Conservation (phyloP, 2,113 vertebrate genomes). For the Nycticebus coucang region DNA sequence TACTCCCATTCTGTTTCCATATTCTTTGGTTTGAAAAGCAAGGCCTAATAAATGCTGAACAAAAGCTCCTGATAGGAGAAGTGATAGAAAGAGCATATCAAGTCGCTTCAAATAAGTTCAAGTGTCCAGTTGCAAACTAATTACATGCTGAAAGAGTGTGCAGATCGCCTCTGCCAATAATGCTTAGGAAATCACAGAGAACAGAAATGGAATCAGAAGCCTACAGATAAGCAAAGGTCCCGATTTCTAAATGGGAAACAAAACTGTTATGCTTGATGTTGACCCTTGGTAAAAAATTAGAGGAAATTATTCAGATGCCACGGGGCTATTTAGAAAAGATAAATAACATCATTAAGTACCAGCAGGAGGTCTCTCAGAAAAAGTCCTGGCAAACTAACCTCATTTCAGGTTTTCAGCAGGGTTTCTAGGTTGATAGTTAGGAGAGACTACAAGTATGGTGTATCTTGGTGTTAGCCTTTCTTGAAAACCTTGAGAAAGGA, state of each 20-base stretch:
- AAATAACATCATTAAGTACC: conserved; percentile 66
- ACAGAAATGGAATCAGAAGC: not conserved
- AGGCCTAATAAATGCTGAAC: not conserved
- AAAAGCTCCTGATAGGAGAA: not conserved
- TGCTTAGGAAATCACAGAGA: conserved; percentile 21
- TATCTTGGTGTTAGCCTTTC: conserved; percentile 34
- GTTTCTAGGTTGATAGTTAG: conserved; percentile 55
- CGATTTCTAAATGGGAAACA: conserved; percentile 8
- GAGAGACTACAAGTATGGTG: not conserved
- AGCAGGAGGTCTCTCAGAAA: conserved; percentile 61
- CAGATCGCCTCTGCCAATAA: not conserved
- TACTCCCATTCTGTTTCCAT: not conserved
- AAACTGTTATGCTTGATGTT: not conserved
- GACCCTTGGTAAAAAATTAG: conserved; percentile 38
- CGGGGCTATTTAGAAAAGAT: conserved; percentile 68
- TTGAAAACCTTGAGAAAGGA: conserved; percentile 54
- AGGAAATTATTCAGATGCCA: conserved; percentile 57
- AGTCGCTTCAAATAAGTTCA: not conserved
- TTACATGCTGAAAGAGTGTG: conserved; percentile 12
- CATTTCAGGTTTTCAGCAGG: conserved; percentile 32
- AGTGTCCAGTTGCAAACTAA: conserved; percentile 40
- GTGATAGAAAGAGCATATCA: not conserved
- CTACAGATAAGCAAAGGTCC: not conserved
- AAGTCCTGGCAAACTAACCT: conserved; percentile 45
- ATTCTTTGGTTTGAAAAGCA: conserved; percentile 19